Evolutionary conservation across 2,113 vertebrate genomes (phyloP).

Genomic region (Turnix velox): DNA sequence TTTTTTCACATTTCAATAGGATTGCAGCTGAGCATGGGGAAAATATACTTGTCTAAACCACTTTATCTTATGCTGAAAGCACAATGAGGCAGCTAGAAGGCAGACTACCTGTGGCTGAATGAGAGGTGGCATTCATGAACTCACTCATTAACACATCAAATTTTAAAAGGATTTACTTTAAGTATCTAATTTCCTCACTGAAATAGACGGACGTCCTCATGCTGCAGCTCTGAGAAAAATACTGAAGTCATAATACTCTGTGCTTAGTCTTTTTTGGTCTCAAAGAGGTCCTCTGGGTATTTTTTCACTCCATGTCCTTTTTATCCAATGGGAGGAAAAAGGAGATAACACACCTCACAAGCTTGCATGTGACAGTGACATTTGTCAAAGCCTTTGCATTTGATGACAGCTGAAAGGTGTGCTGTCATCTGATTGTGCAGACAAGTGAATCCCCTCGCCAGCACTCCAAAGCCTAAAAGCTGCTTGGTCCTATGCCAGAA

Average conservation of each 20-base stretch:
- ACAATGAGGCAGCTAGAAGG: neutral
- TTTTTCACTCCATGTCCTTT: neutral
- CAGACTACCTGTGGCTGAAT: neutral
- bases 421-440: neutral
- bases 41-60: neutral
- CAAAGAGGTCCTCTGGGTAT: neutral
- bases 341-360: neutral
- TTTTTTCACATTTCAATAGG: neutral
- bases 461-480: neutral
- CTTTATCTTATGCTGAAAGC: neutral
- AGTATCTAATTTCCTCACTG: neutral
- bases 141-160: neutral
- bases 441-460: neutral
- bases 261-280: neutral
- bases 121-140: neutral
- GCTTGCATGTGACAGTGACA: neutral
- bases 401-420: neutral
- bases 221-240: neutral
- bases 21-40: neutral
- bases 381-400: neutral
- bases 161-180: neutral
- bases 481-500: neutral
- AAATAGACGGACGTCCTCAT: neutral
- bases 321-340: neutral
- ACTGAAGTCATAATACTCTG: fast-evolving